Evolutionary conservation across 2,113 vertebrate genomes (phyloP).

Genomic region (Macquaria australasica): DNA sequence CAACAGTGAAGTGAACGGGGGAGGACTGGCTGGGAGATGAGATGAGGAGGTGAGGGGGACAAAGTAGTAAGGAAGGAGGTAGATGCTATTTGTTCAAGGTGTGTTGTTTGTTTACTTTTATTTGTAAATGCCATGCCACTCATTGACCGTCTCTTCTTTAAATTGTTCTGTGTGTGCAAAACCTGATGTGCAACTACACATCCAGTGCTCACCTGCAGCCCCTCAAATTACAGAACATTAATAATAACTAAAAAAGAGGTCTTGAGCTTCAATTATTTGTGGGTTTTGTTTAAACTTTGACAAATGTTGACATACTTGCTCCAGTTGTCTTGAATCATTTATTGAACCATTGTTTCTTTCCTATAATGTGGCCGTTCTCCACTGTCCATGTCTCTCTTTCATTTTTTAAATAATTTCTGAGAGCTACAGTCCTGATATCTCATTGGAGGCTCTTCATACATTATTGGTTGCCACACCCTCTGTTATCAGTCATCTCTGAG

Average conservation of each 20-base stretch:
- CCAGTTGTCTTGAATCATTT: not conserved
- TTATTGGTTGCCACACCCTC: constrained; percentile 19
- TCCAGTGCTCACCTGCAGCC: too few relatives aligned
- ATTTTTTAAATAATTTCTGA: not conserved
- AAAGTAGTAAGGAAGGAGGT: not conserved
- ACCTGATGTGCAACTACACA: not conserved
- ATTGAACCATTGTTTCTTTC: not conserved
- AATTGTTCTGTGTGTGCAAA: not conserved
- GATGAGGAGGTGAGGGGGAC: not conserved
- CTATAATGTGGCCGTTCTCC: not conserved
- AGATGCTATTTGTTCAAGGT: not conserved
- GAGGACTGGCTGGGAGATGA: not conserved
- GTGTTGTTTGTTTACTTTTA: not conserved
- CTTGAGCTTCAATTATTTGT: not conserved
- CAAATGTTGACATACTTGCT: not conserved
- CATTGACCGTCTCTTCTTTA: not conserved
- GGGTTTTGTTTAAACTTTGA: not conserved
- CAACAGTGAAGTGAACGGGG: not conserved
- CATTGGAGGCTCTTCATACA: not conserved
- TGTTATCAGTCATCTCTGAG: constrained; percentile 53
- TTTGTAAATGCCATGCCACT: not conserved
- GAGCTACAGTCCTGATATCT: not conserved
- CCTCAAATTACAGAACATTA: too few relatives aligned
- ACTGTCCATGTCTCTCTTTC: not conserved
- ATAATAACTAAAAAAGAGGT: not conserved